Evolutionary conservation across 2,888 invertebrate genomes (phyloP).

Genomic region (Rhagonycha lutea): DNA sequence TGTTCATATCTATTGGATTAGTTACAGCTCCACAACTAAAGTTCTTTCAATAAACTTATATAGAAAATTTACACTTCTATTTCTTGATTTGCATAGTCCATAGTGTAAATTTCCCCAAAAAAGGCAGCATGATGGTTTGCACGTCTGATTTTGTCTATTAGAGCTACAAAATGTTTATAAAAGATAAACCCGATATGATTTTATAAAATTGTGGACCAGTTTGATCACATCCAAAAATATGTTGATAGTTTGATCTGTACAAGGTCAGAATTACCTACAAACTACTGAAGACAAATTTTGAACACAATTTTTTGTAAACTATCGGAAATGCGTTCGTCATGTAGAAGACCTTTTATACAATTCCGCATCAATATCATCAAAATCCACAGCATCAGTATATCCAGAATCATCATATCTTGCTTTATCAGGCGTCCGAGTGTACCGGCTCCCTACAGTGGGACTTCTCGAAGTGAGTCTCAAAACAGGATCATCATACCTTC

Average conservation of each 20-base stretch:
- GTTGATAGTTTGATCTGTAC: neutral
- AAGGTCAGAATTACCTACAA: neutral
- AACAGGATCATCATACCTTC: conserved; percentile 69
- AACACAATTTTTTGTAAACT: conserved; percentile 14
- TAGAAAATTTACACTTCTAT: too few relatives aligned
- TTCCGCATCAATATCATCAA: conserved; percentile 72
- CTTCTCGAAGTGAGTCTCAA: conserved; percentile 58
- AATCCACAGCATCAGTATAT: conserved; percentile 69
- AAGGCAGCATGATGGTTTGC: too few relatives aligned
- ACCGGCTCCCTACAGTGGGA: conserved; percentile 60
- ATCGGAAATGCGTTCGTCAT: conserved; percentile 55
- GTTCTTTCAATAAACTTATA: too few relatives aligned
- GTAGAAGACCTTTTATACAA: conserved; percentile 63
- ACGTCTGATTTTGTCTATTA: neutral
- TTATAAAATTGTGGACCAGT: neutral
- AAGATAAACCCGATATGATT: neutral
- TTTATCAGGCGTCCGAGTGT: conserved; percentile 56
- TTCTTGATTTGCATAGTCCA: too few relatives aligned
- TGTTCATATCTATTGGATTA: too few relatives aligned
- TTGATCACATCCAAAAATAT: neutral
- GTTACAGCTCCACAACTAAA: too few relatives aligned
- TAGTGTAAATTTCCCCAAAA: too few relatives aligned
- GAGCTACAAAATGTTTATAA: neutral
- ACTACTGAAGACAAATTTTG: conserved; percentile 8
- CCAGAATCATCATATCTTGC: conserved; percentile 75